Conservation (phyloP, 2,113 vertebrate species). For the Murina feae region DNA sequence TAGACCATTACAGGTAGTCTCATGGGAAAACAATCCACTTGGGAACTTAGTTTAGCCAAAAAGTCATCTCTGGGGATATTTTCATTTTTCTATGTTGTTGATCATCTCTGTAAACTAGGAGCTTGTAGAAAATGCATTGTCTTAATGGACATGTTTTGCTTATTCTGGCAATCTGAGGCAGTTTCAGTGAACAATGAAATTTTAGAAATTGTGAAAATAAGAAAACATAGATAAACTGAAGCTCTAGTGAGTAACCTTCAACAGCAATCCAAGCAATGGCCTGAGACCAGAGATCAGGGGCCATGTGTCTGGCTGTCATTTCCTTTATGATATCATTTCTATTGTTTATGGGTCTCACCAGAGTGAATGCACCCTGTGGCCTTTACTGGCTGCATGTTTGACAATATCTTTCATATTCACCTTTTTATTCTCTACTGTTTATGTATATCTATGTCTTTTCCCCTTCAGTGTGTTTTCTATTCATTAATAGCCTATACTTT, state of each 20-base stretch:
- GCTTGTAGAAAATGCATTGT: conserved; percentile 14
- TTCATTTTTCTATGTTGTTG: conserved; percentile 35
- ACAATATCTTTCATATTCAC: neutral
- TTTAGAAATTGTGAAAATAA: conserved; percentile 28
- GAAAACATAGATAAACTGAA: neutral
- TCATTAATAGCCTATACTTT: neutral
- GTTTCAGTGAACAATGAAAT: conserved; percentile 14
- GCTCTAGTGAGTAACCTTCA: neutral
- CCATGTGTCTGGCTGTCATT: neutral
- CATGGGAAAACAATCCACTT: neutral
- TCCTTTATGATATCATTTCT: neutral
- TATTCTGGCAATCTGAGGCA: neutral
- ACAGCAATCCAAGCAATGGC: neutral
- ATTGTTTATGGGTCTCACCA: neutral
- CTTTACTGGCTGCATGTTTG: neutral
- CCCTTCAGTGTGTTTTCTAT: neutral
- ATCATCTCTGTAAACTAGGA: conserved; percentile 12
- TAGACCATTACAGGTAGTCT: neutral
- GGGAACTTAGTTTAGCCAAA: neutral
- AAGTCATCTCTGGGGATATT: conserved; percentile 13
- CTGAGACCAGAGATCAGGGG: neutral
- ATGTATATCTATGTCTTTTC: neutral
- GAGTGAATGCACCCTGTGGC: neutral
- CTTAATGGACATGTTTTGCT: conserved; percentile 26
- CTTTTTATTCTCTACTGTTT: neutral